Conservation (phyloP, 2,797 vertebrate species). For the Neosilurus mollespiculum region DNA sequence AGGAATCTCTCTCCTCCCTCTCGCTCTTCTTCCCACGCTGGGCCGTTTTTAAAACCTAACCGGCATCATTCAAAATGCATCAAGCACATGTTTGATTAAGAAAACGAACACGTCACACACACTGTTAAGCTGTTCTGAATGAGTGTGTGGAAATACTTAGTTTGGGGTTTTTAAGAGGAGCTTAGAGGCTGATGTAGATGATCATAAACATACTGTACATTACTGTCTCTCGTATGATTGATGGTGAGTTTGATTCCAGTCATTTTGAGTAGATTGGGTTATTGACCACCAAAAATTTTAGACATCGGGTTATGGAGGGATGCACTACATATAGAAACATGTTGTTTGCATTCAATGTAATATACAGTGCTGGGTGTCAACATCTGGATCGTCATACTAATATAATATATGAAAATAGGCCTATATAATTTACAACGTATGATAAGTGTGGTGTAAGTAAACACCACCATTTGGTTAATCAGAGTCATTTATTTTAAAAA, state of each 20-base stretch:
- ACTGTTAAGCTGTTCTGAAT: background rate
- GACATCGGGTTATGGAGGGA: background rate
- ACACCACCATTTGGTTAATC: background rate
- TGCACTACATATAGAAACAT: background rate
- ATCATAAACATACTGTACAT: background rate
- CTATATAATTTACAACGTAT: background rate
- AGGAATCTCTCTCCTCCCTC: constrained; percentile 77
- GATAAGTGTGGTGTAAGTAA: background rate
- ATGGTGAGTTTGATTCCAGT: background rate
- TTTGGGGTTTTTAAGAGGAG: background rate
- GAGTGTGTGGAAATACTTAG: background rate
- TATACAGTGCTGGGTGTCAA: background rate
- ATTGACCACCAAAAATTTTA: too few relatives aligned
- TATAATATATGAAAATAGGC: background rate
- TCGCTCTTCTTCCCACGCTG: constrained; percentile 76
- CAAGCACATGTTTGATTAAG: background rate
- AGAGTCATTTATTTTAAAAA: background rate
- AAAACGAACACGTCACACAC: background rate
- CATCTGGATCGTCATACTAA: background rate
- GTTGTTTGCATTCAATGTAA: background rate
- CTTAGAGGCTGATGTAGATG: background rate
- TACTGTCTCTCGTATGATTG: background rate
- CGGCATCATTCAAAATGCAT: constrained; percentile 11
- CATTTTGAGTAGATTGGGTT: background rate
- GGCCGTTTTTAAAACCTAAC: constrained; percentile 24